Evolutionary conservation across 2,797 vertebrate species (phyloP).

Genomic region (Mycteria americana): DNA sequence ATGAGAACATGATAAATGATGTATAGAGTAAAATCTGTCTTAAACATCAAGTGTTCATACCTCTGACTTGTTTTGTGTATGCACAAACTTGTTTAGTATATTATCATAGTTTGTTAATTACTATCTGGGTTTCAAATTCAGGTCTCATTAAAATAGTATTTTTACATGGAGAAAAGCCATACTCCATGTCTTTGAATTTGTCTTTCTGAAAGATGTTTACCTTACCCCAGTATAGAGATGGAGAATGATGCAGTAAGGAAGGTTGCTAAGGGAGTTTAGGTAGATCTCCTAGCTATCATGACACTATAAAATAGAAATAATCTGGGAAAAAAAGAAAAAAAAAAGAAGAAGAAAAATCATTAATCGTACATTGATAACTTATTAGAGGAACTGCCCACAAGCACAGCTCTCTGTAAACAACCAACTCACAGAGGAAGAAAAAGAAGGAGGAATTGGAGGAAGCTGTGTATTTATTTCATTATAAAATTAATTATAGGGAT

Average conservation of each 20-base stretch:
- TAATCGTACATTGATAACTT: neutral
- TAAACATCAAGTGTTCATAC: neutral
- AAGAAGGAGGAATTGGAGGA: neutral
- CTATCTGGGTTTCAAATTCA: neutral
- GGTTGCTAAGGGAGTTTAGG: neutral
- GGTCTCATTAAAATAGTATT: neutral
- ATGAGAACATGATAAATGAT: neutral
- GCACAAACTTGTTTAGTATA: neutral
- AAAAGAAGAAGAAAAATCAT: neutral
- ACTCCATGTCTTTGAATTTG: neutral
- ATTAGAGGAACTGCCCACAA: neutral
- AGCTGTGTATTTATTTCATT: neutral
- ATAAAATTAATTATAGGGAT: neutral
- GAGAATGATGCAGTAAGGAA: neutral
- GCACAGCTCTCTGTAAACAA: neutral
- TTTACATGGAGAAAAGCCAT: neutral
- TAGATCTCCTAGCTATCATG: neutral
- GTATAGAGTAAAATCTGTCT: neutral
- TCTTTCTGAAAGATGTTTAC: neutral
- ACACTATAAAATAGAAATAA: neutral
- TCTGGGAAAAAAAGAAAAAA: rapidly evolving
- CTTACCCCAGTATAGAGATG: neutral
- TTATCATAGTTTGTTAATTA: neutral
- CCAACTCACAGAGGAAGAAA: neutral
- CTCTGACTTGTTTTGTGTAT: neutral